Base-by-base conservation (phyloP, 30 jellyfish, hydroid and myxozoan genomes). In the Chironex yamaguchii region DNA sequence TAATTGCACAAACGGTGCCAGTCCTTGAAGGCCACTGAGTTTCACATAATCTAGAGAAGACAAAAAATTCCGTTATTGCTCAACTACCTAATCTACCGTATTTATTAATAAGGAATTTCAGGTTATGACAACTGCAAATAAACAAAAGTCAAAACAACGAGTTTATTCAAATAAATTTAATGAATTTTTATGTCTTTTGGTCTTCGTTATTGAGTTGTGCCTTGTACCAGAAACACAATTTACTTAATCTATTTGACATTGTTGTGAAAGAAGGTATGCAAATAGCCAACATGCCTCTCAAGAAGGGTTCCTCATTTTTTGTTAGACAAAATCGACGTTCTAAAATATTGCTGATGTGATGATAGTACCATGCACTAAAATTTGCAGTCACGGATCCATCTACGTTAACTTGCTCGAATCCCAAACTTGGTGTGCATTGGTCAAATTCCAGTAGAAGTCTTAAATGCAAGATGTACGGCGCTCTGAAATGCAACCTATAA, bases 221-320 rank as follows among this genome's bases (percentile, higher is more conserved):
- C 26, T 11, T 29, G 65, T 29, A 2, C 28, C 28, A 11, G 82
- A 2, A 27, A 6, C 71, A 24, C 85, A 69, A 71, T 71, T 71
- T 35, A 1, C 23, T 71, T 65, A 31, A 11, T 65, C 82, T 34
- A 3, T 31, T 68, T 30, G 82, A 68, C 12, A 68, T 21, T 68
- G 32, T 1, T 4, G 82, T 1, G 66, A 2, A 2, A 65, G 26
- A 27, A 69, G 85, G 49, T 36, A 69, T 36, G 85, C 85, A 71
- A 36, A 71, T 52, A 71, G 76, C 85, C 85, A 71, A 13, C 75
- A 71, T 36, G 49, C 85, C 42, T 71, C 75, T 13, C 85, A 71
- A 36, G 36, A 71, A 1, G 85, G 85, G 49, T 0, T 71, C 49
- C n/a, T 71, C 50, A 71, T 22, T 36, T 13, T 71, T 36, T 17